phyloP scores from a whole-genome alignment of 2,888 invertebrate species.

The Fabriciana adippe region DNA sequence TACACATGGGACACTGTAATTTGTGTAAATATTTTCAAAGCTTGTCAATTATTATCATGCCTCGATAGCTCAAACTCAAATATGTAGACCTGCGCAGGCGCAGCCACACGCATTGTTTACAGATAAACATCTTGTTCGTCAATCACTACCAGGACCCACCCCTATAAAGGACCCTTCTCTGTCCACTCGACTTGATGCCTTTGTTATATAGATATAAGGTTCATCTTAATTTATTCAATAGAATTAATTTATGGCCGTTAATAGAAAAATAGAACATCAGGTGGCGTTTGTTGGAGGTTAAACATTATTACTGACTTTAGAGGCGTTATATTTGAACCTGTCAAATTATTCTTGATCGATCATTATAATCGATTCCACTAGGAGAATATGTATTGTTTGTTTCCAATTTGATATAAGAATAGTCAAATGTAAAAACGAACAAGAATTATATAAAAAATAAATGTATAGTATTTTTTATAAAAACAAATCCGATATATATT shows the following conservation, averaged over 20 bases:
- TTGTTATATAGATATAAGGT: constrained; percentile 5
- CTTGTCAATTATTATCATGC: constrained; percentile 52
- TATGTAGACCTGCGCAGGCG: constrained; percentile 47
- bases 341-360: constrained; percentile 32
- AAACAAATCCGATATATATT: too few relatives aligned
- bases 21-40: constrained; percentile 19
- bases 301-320: constrained; percentile 53
- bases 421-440: too few relatives aligned
- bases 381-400: constrained; percentile 1
- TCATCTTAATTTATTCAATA: constrained; percentile 14
- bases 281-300: constrained; percentile 52
- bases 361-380: constrained; percentile 17
- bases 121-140: constrained; percentile 73
- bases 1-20: background rate
- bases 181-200: constrained; percentile 29
- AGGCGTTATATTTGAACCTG: constrained; percentile 45
- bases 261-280: constrained; percentile 55
- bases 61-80: constrained; percentile 58
- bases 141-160: constrained; percentile 55
- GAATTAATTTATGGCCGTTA: constrained; percentile 51
- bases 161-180: constrained; percentile 28
- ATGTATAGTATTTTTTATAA: too few relatives aligned
- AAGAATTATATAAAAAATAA: too few relatives aligned
- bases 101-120: constrained; percentile 73
- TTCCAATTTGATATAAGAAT: background rate